Percentiles rank a stretch among this genome's conserved stretches.
These are phyloP conservation scores for Carcharodon carcharias DNA, from an alignment of 2,797 vertebrate species.

Conservation along the genomic window DNA sequence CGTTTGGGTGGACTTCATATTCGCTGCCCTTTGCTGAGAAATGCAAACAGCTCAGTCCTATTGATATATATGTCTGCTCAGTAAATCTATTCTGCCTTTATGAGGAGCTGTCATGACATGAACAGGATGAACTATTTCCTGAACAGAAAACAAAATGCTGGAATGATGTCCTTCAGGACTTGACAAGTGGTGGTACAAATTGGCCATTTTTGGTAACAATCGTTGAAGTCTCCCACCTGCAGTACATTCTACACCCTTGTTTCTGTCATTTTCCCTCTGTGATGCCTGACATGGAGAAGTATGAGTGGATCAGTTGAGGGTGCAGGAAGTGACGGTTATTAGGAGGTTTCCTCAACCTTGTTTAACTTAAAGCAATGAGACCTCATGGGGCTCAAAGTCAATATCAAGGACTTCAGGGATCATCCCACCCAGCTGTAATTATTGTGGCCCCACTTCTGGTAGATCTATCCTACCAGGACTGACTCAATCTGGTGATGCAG, in stretches of 20 bases:
- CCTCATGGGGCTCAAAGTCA: background rate
- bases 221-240: background rate
- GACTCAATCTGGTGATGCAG: background rate
- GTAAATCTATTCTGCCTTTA: background rate
- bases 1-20: background rate
- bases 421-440: background rate
- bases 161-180: background rate
- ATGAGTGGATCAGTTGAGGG: background rate
- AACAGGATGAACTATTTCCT: background rate
- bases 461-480: background rate
- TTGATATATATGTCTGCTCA: background rate
- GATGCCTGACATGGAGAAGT: background rate
- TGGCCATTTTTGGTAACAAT: background rate
- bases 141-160: background rate
- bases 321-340: background rate
- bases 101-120: background rate
- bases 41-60: background rate
- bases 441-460: background rate
- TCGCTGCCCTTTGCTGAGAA: background rate
- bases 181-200: background rate
- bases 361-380: background rate
- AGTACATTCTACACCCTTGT: too few species aligned
- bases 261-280: background rate
- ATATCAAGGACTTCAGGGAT: background rate
- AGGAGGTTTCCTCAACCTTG: background rate